These are phyloP conservation scores for Rhingia rostrata DNA, from an alignment of 2,888 invertebrate genomes.

Conservation along the genomic window DNA sequence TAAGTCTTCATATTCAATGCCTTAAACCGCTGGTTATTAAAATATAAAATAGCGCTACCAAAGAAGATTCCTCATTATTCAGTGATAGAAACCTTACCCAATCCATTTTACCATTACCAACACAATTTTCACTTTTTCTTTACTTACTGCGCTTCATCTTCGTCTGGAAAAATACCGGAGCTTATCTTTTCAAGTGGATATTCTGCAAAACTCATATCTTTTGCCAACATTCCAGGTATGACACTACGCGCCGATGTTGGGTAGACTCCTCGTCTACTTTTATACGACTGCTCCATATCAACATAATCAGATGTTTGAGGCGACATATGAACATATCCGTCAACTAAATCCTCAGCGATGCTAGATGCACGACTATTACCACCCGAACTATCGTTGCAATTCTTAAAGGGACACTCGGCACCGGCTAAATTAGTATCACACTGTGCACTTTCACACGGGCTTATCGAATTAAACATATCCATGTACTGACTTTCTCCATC, in stretches of 20 bases:
- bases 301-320: constrained; percentile 84
- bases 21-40: too few relatives aligned
- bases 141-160: constrained; percentile 84
- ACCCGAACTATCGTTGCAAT: constrained; percentile 82
- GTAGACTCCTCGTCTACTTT: constrained; percentile 71
- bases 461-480: constrained; percentile 84
- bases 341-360: constrained; percentile 84
- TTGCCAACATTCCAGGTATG: constrained; percentile 92
- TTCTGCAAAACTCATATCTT: constrained; percentile 89
- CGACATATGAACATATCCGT: constrained; percentile 88
- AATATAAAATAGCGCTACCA: too few relatives aligned
- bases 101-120: not conserved
- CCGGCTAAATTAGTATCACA: constrained; percentile 84
- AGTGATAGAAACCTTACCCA: not conserved
- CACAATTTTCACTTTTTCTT: constrained; percentile 62
- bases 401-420: constrained; percentile 77
- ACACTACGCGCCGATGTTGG: constrained; percentile 88
- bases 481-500: constrained; percentile 79
- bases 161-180: constrained; percentile 87
- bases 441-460: constrained; percentile 84
- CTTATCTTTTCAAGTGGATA: constrained; percentile 92
- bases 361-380: constrained; percentile 87
- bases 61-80: too few relatives aligned
- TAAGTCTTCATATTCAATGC: too few relatives aligned
- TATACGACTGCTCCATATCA: constrained; percentile 84